Base-by-base conservation (phyloP, 2,888 invertebrate species). In the Drosophila hamatofila region DNA sequence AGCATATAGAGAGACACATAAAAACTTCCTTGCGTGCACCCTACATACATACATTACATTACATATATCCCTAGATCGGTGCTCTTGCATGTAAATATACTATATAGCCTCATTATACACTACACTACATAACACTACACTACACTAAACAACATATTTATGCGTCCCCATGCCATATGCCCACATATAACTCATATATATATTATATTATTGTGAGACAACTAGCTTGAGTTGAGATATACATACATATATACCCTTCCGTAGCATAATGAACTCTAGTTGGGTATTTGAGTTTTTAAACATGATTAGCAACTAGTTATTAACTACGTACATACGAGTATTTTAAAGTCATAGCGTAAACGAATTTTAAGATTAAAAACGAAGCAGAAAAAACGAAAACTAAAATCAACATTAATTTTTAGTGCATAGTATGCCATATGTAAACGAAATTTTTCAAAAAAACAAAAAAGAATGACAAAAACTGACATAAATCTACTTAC, bases 261-360 rank as follows among this genome's bases (percentile, higher is more conserved):
- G 82, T 86, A 88, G 83, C 72, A 55, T 52, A 54, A 75, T 59
- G 33, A 79, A 67, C 74, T 66, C 72, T 78, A 65, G 85, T 87
- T 81, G 88, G 82, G 64, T 69, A 77, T 35, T 52, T 77, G 83
- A 71, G 74, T 84, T 84, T 84, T 84, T 54, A 39, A 87, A 81
- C 37, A 37, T 61, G 79, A 80, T 85, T 85, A 89, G 89, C 81
- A 58, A 27, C 52, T 83, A 83, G 89, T 72, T 81, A 84, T 68
- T 82, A 83, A 83, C 74, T 86, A 86, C 80, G 69, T 71, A 81
- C 42, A 71, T 70, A 75, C 73, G 83, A 88, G 89, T 84, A 84
- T 84, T 84, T 84, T 84, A 84, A 84, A 84, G 84, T 84, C 84
- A 84, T 84, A 84, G 84, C 67, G 52, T 89, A 84, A 88, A 89